A percentile compares a stretch with the other conserved stretches of the same genome.
Evolutionary conservation across 2,113 vertebrate species (phyloP).

Genomic region (Sapayoa aenigma): DNA sequence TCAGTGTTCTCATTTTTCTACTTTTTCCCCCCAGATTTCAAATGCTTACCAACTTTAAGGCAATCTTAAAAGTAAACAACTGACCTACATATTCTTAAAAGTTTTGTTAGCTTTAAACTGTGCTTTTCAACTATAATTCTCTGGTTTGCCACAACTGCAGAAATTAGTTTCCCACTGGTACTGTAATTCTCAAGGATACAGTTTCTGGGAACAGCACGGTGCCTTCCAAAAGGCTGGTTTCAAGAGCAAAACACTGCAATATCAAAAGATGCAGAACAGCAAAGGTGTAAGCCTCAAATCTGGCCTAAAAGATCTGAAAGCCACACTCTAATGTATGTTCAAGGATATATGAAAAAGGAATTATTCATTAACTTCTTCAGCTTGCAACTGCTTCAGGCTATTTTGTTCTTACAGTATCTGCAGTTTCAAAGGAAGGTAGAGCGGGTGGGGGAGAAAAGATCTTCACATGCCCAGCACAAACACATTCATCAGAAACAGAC

Average conservation of each 20-base stretch:
- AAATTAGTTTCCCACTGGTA: background rate
- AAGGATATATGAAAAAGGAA: slow-evolving; percentile 16
- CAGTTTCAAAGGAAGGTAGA: slow-evolving; percentile 39
- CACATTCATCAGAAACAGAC: slow-evolving; percentile 24
- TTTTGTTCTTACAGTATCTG: slow-evolving; percentile 17
- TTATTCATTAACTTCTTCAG: slow-evolving; percentile 63
- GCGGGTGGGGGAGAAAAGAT: background rate
- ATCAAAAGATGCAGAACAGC: slow-evolving; percentile 8
- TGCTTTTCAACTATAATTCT: background rate
- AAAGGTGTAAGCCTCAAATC: slow-evolving; percentile 5
- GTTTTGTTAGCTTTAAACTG: background rate
- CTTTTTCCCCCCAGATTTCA: background rate
- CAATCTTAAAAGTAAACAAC: background rate
- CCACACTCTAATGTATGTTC: slow-evolving; percentile 13
- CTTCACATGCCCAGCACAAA: slow-evolving; percentile 13
- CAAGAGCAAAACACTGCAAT: background rate
- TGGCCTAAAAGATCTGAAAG: slow-evolving; percentile 21
- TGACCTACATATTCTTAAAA: background rate
- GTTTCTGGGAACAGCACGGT: background rate
- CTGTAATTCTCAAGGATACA: background rate
- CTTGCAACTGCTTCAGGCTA: background rate
- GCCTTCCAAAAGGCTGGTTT: background rate
- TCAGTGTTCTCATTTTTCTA: background rate
- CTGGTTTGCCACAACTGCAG: background rate
- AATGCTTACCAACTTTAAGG: background rate